Evolutionary conservation across 1,140 invertebrate genomes (phyloP).

Genomic region (Euglossa dilemma): DNA sequence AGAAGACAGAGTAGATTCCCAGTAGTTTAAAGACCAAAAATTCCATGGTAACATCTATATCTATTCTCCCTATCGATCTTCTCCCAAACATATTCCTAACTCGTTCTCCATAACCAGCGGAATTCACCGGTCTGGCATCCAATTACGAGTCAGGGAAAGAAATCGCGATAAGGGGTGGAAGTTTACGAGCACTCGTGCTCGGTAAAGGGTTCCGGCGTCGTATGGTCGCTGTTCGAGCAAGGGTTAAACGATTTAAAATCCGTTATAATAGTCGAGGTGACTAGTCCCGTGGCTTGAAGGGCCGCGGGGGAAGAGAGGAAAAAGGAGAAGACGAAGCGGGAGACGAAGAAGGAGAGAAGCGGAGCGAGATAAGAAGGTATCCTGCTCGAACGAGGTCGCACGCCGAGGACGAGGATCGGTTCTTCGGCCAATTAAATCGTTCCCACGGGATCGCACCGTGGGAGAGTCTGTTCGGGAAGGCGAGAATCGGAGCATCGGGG

Average conservation of each 20-base stretch:
- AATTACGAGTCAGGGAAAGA: neutral
- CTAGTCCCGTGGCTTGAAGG: neutral
- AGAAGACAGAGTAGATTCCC: too few species aligned
- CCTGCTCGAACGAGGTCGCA: slow-evolving; percentile 49
- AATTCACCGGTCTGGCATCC: neutral
- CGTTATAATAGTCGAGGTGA: slow-evolving; percentile 4
- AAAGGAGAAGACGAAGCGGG: neutral
- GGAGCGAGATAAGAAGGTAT: slow-evolving; percentile 43
- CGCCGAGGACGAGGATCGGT: slow-evolving; percentile 14
- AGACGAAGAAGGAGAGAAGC: slow-evolving; percentile 33
- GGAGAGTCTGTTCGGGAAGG: slow-evolving; percentile 73
- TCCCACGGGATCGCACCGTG: slow-evolving; percentile 76
- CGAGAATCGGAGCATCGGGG: slow-evolving; percentile 66
- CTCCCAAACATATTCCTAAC: neutral
- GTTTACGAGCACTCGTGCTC: neutral
- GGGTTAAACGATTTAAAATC: slow-evolving; percentile 59
- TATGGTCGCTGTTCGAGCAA: neutral
- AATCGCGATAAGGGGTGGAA: slow-evolving; percentile 19
- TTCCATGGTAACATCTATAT: too few species aligned
- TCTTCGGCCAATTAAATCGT: slow-evolving; percentile 73
- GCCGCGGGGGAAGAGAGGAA: neutral
- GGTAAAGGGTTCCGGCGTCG: slow-evolving; percentile 43
- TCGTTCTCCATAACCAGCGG: neutral
- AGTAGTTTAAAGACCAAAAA: too few species aligned
- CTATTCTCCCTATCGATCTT: neutral